A percentile compares a stretch with the other conserved stretches of the same genome.
These are phyloP conservation scores for Xenopus laevis DNA, from an alignment of 2,113 vertebrate genomes.

Conservation along the genomic window DNA sequence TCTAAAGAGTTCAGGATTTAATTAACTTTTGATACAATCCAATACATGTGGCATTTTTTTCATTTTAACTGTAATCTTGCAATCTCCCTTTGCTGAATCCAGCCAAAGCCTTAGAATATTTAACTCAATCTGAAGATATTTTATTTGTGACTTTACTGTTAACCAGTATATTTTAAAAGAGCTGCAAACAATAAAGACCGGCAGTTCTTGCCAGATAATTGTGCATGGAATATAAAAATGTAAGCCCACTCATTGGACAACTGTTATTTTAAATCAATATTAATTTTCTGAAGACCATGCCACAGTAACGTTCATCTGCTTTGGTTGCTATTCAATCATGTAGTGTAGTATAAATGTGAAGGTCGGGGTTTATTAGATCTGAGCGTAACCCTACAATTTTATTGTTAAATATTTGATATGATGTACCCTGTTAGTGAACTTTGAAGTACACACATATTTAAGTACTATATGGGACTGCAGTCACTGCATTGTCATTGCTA, in stretches of 20 bases:
- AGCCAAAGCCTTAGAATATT: slow-evolving; percentile 1
- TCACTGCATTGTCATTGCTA: too few relatives aligned
- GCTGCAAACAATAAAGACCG: too few relatives aligned
- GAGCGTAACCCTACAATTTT: too few relatives aligned
- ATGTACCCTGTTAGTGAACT: too few relatives aligned
- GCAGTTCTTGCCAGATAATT: too few relatives aligned
- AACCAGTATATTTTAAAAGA: too few relatives aligned
- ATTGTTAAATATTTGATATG: too few relatives aligned
- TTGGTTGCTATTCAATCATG: neutral
- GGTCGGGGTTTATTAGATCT: too few relatives aligned
- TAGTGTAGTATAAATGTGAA: too few relatives aligned
- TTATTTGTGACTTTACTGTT: neutral
- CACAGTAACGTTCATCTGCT: neutral
- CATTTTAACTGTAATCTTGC: slow-evolving; percentile 10
- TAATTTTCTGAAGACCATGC: neutral
- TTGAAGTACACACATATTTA: too few relatives aligned
- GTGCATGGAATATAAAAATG: neutral
- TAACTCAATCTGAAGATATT: neutral
- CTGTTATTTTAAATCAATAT: neutral
- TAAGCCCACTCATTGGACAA: neutral
- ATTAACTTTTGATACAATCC: slow-evolving; percentile 3
- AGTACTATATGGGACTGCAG: too few relatives aligned
- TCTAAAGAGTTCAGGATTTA: neutral
- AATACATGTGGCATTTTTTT: slow-evolving; percentile 2
- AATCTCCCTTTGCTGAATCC: neutral